Conservation (phyloP, 2,797 vertebrate genomes). For the Alca torda region DNA sequence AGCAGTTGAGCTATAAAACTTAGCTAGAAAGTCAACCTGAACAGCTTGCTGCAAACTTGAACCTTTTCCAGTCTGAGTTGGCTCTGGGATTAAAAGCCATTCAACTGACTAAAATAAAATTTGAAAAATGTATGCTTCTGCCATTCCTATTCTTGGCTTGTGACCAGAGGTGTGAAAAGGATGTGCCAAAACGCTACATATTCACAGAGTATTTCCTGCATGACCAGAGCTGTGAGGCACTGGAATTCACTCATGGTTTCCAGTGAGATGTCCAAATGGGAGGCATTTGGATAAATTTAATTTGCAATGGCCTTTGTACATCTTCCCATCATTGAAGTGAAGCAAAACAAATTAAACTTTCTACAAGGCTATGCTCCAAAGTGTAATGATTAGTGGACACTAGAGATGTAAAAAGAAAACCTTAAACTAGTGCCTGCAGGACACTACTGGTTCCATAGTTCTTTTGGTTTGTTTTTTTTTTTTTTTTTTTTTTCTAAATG, state of each 20-base stretch:
- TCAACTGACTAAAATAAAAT: conserved; percentile 17
- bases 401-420: not conserved
- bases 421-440: not conserved
- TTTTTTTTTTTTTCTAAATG: not conserved
- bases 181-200: conserved; percentile 30
- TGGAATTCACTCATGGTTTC: conserved; percentile 32
- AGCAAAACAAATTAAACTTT: conserved; percentile 21
- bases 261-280: not conserved
- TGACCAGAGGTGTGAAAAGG: not conserved
- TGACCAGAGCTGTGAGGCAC: not conserved
- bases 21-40: not conserved
- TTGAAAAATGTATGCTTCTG: conserved; percentile 14
- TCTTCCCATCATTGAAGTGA: not conserved
- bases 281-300: conserved; percentile 1
- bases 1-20: not conserved
- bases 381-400: not conserved
- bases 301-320: not conserved
- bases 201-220: conserved; percentile 25
- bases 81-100: not conserved
- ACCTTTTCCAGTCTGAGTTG: not conserved
- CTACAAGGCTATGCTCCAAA: not conserved
- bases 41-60: not conserved
- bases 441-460: not conserved
- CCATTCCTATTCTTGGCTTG: not conserved
- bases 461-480: not conserved